Evolutionary conservation across 2,113 vertebrate species (phyloP).

Genomic region (Petroica traversi): DNA sequence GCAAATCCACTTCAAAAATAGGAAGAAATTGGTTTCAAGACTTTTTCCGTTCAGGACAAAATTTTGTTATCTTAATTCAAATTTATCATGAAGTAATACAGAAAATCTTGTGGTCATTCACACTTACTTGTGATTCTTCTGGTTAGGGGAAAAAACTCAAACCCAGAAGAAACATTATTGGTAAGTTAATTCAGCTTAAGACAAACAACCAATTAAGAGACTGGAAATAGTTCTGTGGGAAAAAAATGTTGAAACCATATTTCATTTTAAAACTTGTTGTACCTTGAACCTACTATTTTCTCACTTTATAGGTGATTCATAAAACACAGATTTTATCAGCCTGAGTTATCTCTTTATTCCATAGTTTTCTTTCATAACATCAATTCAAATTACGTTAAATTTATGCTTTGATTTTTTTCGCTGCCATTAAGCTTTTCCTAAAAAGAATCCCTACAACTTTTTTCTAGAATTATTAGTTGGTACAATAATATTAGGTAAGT

Average conservation of each 20-base stretch:
- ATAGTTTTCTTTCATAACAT: background rate
- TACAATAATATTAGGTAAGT: background rate
- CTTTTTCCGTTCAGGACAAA: background rate
- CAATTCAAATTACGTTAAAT: background rate
- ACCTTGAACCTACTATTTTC: background rate
- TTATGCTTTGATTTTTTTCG: background rate
- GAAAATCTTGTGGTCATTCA: background rate
- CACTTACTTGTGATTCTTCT: background rate
- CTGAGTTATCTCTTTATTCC: background rate
- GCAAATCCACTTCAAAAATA: background rate
- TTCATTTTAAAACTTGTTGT: background rate
- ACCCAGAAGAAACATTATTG: background rate
- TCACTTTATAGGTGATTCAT: background rate
- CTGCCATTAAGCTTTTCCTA: background rate
- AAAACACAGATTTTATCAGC: background rate
- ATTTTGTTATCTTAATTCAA: background rate
- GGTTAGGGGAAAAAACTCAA: background rate
- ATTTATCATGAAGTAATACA: background rate
- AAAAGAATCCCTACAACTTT: background rate
- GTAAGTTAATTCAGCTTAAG: background rate
- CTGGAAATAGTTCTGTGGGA: background rate
- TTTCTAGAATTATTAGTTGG: background rate
- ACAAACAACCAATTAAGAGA: background rate
- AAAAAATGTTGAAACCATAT: background rate
- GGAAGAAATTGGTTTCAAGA: background rate